Evolutionary conservation across 1,140 invertebrate species (phyloP), one percentile per base, ranked within the genome.

Genomic region (Tetragnatha versicolor): DNA sequence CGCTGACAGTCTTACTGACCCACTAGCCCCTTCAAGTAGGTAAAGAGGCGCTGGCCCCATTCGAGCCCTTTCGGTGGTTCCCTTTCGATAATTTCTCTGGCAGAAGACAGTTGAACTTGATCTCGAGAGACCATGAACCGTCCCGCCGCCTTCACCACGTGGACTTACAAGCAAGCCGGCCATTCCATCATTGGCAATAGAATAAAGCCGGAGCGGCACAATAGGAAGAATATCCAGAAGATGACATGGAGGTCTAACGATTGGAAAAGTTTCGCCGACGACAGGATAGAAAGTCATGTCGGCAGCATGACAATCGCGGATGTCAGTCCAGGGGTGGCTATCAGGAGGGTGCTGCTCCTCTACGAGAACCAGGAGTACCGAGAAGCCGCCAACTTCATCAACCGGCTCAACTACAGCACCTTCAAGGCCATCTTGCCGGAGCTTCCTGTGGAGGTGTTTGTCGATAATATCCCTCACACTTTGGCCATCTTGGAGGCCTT

Each of bases 381-480:
- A 20, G 93, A 94, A 82, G 93, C 93, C 20, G 92, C 93, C 0
- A 89, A 90, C 25, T 91, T 95, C 29, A 88, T 96, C 47, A 88
- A 91, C 29, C 88, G 92, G 53, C 86, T 95, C 6, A 92, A 92
- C 20, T 89, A 90, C 45, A 91, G 90, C 0, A 93, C 93, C 0
- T 87, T 95, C 78, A 89, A 90, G 68, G 89, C 89, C 5, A 91
- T 93, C 12, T 80, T 89, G 6, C 63, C 83, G 39, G 93, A 96
- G 79, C 87, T 97, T 68, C 95, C 94, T 0, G 88, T 96, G n/a
- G 94, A 96, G 83, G 86, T 95, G 80, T 89, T 97, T 81, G 90
- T 96, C 29, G 94, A 96, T 82, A 90, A 93, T 3, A 88, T 97
- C 85, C 95, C 95, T 1, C 91, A 94, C 84, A 94, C 92, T 53